These are phyloP conservation scores for Drosophila jambulina DNA, from an alignment of 1,140 invertebrate species.

Conservation along the genomic window DNA sequence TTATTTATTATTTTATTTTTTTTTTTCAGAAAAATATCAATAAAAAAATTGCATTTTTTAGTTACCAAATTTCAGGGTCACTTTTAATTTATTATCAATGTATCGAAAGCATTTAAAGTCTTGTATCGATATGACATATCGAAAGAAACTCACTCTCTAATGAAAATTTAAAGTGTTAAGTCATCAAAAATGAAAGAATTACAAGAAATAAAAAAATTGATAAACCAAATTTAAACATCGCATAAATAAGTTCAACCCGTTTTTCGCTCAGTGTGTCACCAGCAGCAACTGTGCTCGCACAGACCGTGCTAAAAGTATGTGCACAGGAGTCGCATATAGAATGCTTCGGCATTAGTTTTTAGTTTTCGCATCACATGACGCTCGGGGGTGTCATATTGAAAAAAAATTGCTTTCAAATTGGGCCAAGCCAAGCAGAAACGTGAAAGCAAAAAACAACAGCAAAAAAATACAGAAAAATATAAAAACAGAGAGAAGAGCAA, in stretches of 20 bases:
- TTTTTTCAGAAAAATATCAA: too few relatives aligned
- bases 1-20: too few relatives aligned
- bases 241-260: neutral
- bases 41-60: too few relatives aligned
- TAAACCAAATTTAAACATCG: neutral
- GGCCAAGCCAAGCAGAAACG: slow-evolving; percentile 59
- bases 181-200: too few relatives aligned
- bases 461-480: slow-evolving; percentile 6
- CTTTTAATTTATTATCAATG: too few relatives aligned
- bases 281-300: slow-evolving; percentile 45
- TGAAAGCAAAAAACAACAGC: slow-evolving; percentile 15
- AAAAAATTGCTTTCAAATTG: slow-evolving; percentile 80
- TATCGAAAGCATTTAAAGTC: too few relatives aligned
- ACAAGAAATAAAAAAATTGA: too few relatives aligned
- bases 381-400: slow-evolving; percentile 78
- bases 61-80: too few relatives aligned
- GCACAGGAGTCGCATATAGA: slow-evolving; percentile 49
- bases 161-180: too few relatives aligned
- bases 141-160: neutral
- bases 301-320: slow-evolving; percentile 61
- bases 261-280: neutral
- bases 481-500: slow-evolving; percentile 6
- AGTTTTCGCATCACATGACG: slow-evolving; percentile 76
- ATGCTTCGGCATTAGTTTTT: slow-evolving; percentile 69
- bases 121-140: neutral